A percentile compares a stretch with the other conserved stretches of the same genome.
Evolutionary conservation across 2,113 vertebrate species (phyloP).

Genomic region (Gobiocypris rarus): DNA sequence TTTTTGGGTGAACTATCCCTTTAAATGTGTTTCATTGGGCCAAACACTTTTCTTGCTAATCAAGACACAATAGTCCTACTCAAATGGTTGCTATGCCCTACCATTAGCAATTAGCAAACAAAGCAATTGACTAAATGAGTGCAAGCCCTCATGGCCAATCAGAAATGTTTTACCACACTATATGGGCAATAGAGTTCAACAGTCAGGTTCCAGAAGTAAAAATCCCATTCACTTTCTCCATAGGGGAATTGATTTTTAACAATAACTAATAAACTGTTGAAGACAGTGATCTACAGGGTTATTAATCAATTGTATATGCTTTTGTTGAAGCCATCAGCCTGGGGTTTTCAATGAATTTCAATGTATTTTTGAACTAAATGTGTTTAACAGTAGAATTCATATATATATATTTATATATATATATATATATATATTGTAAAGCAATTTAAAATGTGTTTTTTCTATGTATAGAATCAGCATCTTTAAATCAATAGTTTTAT

Average conservation of each 20-base stretch:
- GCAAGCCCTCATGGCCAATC: neutral
- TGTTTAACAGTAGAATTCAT: neutral
- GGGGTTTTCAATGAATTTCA: neutral
- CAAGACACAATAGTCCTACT: neutral
- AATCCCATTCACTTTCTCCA: constrained; percentile 8
- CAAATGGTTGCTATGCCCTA: neutral
- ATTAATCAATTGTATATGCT: neutral
- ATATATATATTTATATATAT: no score
- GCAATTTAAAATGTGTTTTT: no score
- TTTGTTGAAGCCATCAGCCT: neutral
- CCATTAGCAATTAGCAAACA: neutral
- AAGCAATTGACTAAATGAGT: neutral
- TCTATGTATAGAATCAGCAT: no score
- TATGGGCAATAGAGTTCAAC: neutral
- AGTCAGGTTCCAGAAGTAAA: neutral
- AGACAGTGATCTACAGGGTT: neutral
- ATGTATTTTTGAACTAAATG: neutral
- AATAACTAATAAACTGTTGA: neutral
- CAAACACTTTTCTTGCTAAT: neutral
- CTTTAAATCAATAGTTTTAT: neutral
- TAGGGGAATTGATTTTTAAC: neutral
- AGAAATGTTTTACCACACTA: neutral
- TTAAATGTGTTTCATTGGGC: neutral
- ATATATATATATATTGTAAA: no score
- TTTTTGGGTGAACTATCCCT: no score